These are phyloP conservation scores for Gorsachius goisagi DNA, from an alignment of 2,113 vertebrate genomes.

Conservation along the genomic window DNA sequence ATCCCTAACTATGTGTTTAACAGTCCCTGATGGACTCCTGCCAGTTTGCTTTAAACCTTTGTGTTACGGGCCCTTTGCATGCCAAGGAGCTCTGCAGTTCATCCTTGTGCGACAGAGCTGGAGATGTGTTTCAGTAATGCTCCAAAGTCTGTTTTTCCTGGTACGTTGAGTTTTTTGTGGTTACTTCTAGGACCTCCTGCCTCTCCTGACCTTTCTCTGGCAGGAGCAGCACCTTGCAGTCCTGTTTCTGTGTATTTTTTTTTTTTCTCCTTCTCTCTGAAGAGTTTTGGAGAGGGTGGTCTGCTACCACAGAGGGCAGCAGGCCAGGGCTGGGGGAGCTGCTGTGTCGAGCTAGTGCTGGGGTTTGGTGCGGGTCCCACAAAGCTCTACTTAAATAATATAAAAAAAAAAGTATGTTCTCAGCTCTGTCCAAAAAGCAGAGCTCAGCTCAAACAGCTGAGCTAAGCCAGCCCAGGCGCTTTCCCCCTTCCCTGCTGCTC, in stretches of 20 bases:
- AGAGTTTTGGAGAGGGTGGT: not conserved
- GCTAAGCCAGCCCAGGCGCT: not conserved
- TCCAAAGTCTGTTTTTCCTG: not conserved
- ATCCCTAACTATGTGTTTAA: not conserved
- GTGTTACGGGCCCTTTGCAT: rapidly evolving
- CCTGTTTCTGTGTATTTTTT: not conserved
- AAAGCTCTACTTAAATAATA: not conserved
- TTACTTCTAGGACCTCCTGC: not conserved
- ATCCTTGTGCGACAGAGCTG: not conserved
- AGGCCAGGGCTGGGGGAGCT: not conserved
- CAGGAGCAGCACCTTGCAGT: not conserved
- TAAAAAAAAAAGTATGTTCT: not conserved
- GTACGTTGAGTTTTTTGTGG: rapidly evolving
- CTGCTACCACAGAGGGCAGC: not conserved
- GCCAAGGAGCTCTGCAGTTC: not conserved
- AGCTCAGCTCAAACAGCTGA: not conserved
- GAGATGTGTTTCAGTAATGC: not conserved
- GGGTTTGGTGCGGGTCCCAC: not conserved
- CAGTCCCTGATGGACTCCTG: not conserved
- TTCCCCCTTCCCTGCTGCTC: not conserved
- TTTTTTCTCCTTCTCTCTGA: not conserved
- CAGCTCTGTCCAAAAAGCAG: not conserved
- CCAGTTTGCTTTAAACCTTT: not conserved
- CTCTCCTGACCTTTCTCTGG: not conserved
- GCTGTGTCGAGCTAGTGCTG: not conserved